Conservation (phyloP, 2,797 vertebrate species). For the Anableps anableps region DNA sequence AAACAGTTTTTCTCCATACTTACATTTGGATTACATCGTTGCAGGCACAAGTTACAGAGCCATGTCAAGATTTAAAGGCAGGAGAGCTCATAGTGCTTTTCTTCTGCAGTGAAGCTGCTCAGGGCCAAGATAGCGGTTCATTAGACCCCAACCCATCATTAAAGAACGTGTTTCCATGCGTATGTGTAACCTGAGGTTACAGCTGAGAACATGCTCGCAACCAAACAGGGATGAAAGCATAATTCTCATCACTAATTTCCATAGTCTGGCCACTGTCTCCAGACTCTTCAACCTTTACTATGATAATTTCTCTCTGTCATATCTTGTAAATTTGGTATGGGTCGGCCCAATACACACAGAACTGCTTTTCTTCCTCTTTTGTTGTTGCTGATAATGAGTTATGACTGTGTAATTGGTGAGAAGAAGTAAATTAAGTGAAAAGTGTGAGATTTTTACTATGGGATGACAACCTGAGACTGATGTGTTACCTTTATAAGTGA, state of each 20-base stretch:
- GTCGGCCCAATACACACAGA: not conserved
- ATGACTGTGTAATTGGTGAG: not conserved
- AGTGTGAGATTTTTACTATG: not conserved
- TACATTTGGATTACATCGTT: not conserved
- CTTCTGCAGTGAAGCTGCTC: not conserved
- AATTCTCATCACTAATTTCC: not conserved
- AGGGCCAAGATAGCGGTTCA: not conserved
- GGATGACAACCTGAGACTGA: not conserved
- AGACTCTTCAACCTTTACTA: not conserved
- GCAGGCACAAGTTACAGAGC: not conserved
- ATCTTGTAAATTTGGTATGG: not conserved
- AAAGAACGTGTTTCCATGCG: not conserved
- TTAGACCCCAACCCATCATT: conserved; percentile 2
- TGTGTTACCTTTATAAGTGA: not conserved
- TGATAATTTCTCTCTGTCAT: too few relatives aligned
- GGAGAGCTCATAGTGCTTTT: not conserved
- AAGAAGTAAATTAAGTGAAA: not conserved
- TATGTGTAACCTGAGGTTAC: not conserved
- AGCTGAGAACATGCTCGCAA: conserved; percentile 4
- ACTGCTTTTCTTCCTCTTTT: not conserved
- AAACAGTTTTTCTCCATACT: conserved; percentile 7
- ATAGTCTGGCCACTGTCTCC: not conserved
- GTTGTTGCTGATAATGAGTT: not conserved
- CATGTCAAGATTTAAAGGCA: not conserved
- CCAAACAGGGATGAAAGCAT: conserved; percentile 3